Evolutionary conservation across 2,888 invertebrate species (phyloP).

Genomic region (Clepsis dumicolana): DNA sequence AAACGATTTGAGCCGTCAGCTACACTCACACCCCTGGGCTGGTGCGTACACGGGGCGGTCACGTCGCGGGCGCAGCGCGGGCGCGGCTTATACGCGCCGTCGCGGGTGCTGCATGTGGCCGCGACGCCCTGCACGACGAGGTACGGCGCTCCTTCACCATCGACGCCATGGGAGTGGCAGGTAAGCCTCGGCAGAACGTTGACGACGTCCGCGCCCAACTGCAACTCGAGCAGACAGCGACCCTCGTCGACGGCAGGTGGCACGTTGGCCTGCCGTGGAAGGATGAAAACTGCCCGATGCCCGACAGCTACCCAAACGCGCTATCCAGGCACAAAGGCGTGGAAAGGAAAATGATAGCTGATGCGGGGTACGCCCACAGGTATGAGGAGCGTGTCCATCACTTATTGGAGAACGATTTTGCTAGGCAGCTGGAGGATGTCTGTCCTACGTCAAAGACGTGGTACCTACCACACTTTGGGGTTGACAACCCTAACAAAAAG

Average conservation of each 20-base stretch:
- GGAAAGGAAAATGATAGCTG: neutral
- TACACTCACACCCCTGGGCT: conserved; percentile 24
- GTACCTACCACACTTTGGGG: conserved; percentile 52
- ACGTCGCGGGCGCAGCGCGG: neutral
- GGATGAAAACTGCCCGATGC: neutral
- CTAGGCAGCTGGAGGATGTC: conserved; percentile 30
- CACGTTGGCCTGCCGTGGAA: conserved; percentile 1
- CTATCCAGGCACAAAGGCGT: neutral
- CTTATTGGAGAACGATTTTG: conserved; percentile 48
- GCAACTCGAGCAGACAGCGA: conserved; percentile 45
- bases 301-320: neutral
- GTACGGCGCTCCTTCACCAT: conserved; percentile 41
- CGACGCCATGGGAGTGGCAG: conserved; percentile 45
- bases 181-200: conserved; percentile 41
- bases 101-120: conserved; percentile 14
- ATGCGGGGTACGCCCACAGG: neutral
- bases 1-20: conserved; percentile 10
- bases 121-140: conserved; percentile 21
- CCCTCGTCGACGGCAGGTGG: neutral
- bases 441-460: conserved; percentile 38
- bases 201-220: conserved; percentile 39
- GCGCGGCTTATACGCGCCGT: neutral
- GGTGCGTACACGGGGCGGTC: conserved; percentile 34
- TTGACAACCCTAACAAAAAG: conserved; percentile 30
- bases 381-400: conserved; percentile 43